phyloP scores from a whole-genome alignment of 2,888 invertebrate species.

The Ellobium chinense region DNA sequence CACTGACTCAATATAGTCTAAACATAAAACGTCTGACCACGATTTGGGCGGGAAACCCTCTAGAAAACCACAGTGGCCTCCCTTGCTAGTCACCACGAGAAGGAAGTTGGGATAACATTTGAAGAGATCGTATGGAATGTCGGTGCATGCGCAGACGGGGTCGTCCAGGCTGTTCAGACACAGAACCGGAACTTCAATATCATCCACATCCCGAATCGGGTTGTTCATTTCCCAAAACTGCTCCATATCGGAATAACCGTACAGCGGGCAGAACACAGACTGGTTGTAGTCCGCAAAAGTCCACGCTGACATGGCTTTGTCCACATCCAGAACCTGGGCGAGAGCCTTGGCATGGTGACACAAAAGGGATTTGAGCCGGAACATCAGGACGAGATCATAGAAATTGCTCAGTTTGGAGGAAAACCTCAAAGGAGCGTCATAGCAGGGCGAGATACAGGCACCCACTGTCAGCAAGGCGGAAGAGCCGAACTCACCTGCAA shows the following conservation, averaged over 20 bases:
- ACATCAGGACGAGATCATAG: slow-evolving; percentile 63
- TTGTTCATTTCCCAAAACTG: slow-evolving; percentile 73
- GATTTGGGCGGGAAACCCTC: slow-evolving; percentile 58
- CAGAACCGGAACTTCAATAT: slow-evolving; percentile 73
- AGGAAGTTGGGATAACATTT: slow-evolving; percentile 73
- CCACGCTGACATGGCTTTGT: slow-evolving; percentile 59
- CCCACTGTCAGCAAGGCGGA: slow-evolving; percentile 66
- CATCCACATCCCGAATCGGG: slow-evolving; percentile 75
- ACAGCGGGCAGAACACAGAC: slow-evolving; percentile 65
- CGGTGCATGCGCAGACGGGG: slow-evolving; percentile 58
- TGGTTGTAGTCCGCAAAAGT: slow-evolving; percentile 65
- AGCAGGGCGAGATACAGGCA: slow-evolving; percentile 72
- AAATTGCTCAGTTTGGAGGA: slow-evolving; percentile 57
- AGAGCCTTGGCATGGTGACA: slow-evolving; percentile 63
- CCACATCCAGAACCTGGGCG: slow-evolving; percentile 60
- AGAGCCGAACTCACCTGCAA: slow-evolving; percentile 70
- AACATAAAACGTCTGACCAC: slow-evolving; percentile 62
- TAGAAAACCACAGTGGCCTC: slow-evolving; percentile 76
- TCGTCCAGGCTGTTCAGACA: slow-evolving; percentile 74
- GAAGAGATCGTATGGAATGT: slow-evolving; percentile 73
- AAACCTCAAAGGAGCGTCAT: slow-evolving; percentile 60
- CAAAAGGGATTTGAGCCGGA: slow-evolving; percentile 62
- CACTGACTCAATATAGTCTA: slow-evolving; percentile 65
- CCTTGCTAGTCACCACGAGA: slow-evolving; percentile 68
- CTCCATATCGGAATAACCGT: slow-evolving; percentile 59